Evolutionary conservation across 2,113 vertebrate genomes (phyloP), one percentile per base, ranked within the genome.

Genomic region (Aspidoscelis tigris): DNA sequence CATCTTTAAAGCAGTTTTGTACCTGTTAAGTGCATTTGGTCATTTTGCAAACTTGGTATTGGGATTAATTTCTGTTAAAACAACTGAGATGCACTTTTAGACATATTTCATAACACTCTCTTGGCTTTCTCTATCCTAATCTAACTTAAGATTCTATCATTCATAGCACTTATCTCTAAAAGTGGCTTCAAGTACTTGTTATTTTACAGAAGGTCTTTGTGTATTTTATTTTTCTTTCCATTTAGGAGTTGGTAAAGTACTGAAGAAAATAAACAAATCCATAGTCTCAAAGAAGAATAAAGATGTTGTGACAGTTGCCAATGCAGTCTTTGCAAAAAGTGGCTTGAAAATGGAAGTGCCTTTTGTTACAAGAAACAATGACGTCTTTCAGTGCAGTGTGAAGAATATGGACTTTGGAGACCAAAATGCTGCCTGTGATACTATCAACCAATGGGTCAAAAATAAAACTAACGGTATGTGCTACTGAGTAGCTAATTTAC

Each of bases 241-340:
- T 84, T 79, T 89, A 99, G 98, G 98, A 83, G 97, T 96, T 71
- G 98, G 97, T 89, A 99, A 97, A 94, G 97, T 97, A 84, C 89
- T 99, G 88, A 98, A 93, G 95, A 98, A 96, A 93, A 96, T 99
- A 90, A 98, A 99, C 94, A 99, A 97, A 94, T 93, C 94, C 69
- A 92, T 99, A 89, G 96, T 96, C 14, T 96, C 97, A 71, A 98
- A 97, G 94, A 97, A 97, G 93, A 99, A 98, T 90, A 96, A 97
- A 91, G 97, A 98, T 72, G 87, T 96, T 2, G 97, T 99, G 91
- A 96, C 97, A 12, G 96, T 98, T 81, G 97, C 98, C 86, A 99
- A 98, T 11, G 97, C 94, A 22, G 91, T 99, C 71, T 99, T 99
- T 94, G 96, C 94, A 88, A 96, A 96, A 89, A 90, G 87, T 58